phyloP scores from a whole-genome alignment of 35 echinoderm and acorn worm species.

The Apostichopus japonicus region DNA sequence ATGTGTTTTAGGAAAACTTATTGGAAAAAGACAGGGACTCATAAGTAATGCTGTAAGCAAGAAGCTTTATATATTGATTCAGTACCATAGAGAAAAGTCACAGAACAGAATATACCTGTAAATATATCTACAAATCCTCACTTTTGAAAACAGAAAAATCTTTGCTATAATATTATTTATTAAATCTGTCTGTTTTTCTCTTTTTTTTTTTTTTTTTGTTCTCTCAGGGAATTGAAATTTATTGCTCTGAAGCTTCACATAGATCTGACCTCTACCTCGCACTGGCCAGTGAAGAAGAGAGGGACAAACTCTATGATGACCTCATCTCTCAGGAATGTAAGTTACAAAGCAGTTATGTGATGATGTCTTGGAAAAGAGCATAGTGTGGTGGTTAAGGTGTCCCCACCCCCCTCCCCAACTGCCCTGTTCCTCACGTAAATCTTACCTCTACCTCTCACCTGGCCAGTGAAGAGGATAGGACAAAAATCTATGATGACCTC shows the following conservation, averaged over 20 bases:
- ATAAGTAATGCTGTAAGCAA: no score
- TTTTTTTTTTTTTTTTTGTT: not conserved
- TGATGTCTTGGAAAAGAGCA: not conserved
- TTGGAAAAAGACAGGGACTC: no score
- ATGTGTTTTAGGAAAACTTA: no score
- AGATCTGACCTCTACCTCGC: conserved; percentile 82
- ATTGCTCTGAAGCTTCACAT: conserved; percentile 80
- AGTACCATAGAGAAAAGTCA: not conserved
- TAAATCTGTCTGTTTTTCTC: not conserved
- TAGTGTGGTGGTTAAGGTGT: not conserved
- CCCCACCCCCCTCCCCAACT: no score
- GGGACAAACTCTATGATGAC: conserved; percentile 76
- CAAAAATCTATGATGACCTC: conserved; percentile 72
- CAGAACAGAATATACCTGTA: not conserved
- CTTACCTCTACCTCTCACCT: conserved; percentile 81
- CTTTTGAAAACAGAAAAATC: not conserved
- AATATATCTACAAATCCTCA: not conserved
- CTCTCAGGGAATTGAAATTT: conserved; percentile 87
- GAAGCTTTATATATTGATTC: not conserved
- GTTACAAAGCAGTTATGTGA: not conserved
- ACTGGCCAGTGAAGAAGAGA: conserved; percentile 74
- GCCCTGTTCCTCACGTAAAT: conserved; percentile 47
- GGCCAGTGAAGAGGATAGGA: conserved; percentile 73
- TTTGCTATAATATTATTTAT: not conserved
- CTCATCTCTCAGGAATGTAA: conserved; percentile 77